A percentile compares a stretch with the other conserved stretches of the same genome.
Conservation (phyloP, 1,140 invertebrate species). For the Luehdorfia chinensis region DNA sequence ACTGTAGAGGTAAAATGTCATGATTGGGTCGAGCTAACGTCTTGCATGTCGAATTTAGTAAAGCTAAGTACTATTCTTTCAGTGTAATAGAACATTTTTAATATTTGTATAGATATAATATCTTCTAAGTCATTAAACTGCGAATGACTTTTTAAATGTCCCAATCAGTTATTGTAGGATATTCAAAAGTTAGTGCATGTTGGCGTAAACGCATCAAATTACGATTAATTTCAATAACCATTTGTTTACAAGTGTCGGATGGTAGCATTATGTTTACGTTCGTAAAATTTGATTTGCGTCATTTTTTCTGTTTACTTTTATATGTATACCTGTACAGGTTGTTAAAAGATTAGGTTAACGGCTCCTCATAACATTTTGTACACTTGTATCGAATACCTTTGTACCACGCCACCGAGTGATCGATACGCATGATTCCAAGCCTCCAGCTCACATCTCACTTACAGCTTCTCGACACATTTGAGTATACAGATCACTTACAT, state of each 20-base stretch:
- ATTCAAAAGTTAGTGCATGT: slow-evolving; percentile 18
- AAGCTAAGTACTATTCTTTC: not conserved
- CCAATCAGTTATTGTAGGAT: slow-evolving; percentile 1
- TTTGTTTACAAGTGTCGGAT: slow-evolving; percentile 6
- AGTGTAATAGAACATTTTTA: too few species aligned
- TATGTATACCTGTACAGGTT: slow-evolving; percentile 3
- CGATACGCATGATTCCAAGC: slow-evolving; percentile 72
- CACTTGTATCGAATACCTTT: slow-evolving; percentile 68
- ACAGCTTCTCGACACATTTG: slow-evolving; percentile 72
- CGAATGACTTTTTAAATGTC: slow-evolving; percentile 5
- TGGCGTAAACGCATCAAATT: slow-evolving; percentile 15
- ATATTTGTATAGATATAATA: slow-evolving; percentile 6
- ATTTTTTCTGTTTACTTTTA: slow-evolving; percentile 22
- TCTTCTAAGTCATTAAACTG: too few species aligned
- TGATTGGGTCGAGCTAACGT: slow-evolving; percentile 44
- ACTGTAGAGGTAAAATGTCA: slow-evolving; percentile 50
- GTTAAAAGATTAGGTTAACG: slow-evolving; percentile 40
- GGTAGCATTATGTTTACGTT: slow-evolving; percentile 15
- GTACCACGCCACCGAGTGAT: slow-evolving; percentile 76
- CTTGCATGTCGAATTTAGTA: slow-evolving; percentile 51
- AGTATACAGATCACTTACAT: slow-evolving; percentile 62
- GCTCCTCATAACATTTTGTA: slow-evolving; percentile 55
- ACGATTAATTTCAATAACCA: not conserved
- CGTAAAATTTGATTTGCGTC: slow-evolving; percentile 22
- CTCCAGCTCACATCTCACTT: slow-evolving; percentile 74